phyloP scores from a whole-genome alignment of 2,797 vertebrate species.

The Syngnathus rostellatus region DNA sequence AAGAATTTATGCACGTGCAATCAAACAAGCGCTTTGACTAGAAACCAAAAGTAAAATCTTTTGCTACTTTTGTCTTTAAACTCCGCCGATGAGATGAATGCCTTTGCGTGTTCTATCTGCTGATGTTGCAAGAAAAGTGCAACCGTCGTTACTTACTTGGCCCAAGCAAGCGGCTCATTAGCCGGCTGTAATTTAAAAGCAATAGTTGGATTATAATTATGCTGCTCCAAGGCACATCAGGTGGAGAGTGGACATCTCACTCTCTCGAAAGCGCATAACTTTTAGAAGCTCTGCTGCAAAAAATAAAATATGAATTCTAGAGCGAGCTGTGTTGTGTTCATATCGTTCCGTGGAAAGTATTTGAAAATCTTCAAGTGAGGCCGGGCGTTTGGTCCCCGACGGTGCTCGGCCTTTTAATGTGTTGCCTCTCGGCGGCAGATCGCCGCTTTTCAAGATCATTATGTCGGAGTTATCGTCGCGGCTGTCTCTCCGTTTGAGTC shows the following conservation, averaged over 20 bases:
- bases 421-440: slow-evolving; percentile 20
- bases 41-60: not conserved
- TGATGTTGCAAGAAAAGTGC: slow-evolving; percentile 22
- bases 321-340: slow-evolving; percentile 14
- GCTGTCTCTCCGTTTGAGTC: slow-evolving; percentile 34
- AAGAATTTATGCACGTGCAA: not conserved
- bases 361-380: slow-evolving; percentile 46
- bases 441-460: slow-evolving; percentile 48
- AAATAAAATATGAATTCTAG: slow-evolving; percentile 43
- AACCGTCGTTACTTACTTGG: slow-evolving; percentile 10
- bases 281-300: slow-evolving; percentile 28
- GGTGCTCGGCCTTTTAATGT: slow-evolving; percentile 39
- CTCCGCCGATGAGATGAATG: not conserved
- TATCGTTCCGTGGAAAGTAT: slow-evolving; percentile 20
- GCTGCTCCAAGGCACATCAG: slow-evolving; percentile 30
- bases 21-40: not conserved
- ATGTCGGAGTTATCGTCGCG: slow-evolving; percentile 52
- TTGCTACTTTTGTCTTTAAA: not conserved
- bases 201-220: slow-evolving; percentile 43
- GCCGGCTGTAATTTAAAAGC: slow-evolving; percentile 43
- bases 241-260: slow-evolving; percentile 7
- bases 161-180: slow-evolving; percentile 39
- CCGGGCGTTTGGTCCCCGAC: slow-evolving; percentile 28
- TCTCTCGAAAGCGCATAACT: slow-evolving; percentile 23
- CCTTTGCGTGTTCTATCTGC: not conserved